Base-by-base conservation (phyloP, 1,140 invertebrate species). In the Eciton burchellii region DNA sequence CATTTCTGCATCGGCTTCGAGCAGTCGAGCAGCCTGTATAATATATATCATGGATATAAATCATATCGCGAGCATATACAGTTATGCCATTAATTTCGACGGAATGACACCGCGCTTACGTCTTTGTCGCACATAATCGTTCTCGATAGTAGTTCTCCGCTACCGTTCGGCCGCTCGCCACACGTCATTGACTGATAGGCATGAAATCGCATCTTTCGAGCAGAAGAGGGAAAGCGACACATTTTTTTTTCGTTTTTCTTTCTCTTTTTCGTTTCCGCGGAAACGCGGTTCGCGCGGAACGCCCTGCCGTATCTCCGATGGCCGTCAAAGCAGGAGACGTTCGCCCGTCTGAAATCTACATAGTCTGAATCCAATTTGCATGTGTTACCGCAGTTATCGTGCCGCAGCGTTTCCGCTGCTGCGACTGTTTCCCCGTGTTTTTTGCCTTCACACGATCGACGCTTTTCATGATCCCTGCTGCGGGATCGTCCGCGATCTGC, bases 41-140 rank as follows among this genome's bases (percentile, higher is more conserved):
- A n/a, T n/a, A n/a, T n/a, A n/a, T n/a, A n/a, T n/a, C n/a, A 66
- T 12, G 14, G 26, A 66, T 77, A 66, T 9, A 54, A 77, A 77
- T 77, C 19, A 52, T 16, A 43, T 21, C 49, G 35, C 19, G 24
- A 52, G 21, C n/a, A n/a, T 66, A 49, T 52, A 62, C 41, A 62
- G 56, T 49, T 62, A 35, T 47, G 57, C 41, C 29, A 74, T 62
- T 62, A 47, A 62, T 62, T 47, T 74, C 43, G 56, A 73, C 16
- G 60, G n/a, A 24, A 16, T 52, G 49, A 11, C 35, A 35, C 56
- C 26, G n/a, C 21, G 21, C 26, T 68, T 72, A 57, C 12, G 59
- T 72, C 8, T 59, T 57, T 21, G 24, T 60, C 5, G 21, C 41
- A 3, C 24, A n/a, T 43, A 59, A 59, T 73, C 56, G 43, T 47